These are phyloP conservation scores for Tetranychus urticae DNA, from an alignment of 1,140 invertebrate species.

Conservation along the genomic window DNA sequence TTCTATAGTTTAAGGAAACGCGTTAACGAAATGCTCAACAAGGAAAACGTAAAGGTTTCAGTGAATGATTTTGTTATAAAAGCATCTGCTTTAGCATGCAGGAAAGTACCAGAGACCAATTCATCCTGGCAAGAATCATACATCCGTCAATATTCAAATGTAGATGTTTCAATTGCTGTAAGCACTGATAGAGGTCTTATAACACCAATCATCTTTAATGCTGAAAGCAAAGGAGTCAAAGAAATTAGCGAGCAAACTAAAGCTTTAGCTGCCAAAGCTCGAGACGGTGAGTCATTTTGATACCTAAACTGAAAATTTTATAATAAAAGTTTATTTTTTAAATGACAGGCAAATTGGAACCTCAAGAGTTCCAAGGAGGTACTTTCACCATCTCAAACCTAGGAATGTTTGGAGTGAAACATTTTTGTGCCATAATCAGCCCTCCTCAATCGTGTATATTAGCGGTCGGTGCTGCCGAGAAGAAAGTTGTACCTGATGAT, in stretches of 20 bases:
- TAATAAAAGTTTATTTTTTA: background rate
- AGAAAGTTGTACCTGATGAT: constrained; percentile 25
- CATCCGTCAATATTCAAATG: constrained; percentile 76
- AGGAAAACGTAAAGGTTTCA: constrained; percentile 61
- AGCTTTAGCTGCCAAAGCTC: constrained; percentile 60
- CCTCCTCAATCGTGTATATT: constrained; percentile 42
- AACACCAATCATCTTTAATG: constrained; percentile 86
- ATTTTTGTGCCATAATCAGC: constrained; percentile 41
- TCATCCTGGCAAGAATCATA: constrained; percentile 82
- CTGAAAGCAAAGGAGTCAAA: constrained; percentile 55
- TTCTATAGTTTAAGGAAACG: constrained; percentile 36
- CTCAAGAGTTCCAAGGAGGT: constrained; percentile 79
- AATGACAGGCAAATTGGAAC: constrained; percentile 44
- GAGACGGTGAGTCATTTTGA: constrained; percentile 35
- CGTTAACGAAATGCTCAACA: constrained; percentile 48
- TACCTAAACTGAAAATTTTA: background rate
- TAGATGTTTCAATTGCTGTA: constrained; percentile 90
- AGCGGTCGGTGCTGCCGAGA: constrained; percentile 33
- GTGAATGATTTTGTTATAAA: constrained; percentile 97
- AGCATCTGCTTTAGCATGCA: constrained; percentile 67
- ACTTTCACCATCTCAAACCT: constrained; percentile 79
- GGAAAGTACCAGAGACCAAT: constrained; percentile 80
- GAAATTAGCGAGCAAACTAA: constrained; percentile 68
- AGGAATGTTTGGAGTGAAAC: constrained; percentile 80
- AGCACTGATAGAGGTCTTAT: constrained; percentile 85